Evolutionary conservation across 2,113 vertebrate species (phyloP), one percentile per base, ranked within the genome.

Genomic region (Ciconia stormi): DNA sequence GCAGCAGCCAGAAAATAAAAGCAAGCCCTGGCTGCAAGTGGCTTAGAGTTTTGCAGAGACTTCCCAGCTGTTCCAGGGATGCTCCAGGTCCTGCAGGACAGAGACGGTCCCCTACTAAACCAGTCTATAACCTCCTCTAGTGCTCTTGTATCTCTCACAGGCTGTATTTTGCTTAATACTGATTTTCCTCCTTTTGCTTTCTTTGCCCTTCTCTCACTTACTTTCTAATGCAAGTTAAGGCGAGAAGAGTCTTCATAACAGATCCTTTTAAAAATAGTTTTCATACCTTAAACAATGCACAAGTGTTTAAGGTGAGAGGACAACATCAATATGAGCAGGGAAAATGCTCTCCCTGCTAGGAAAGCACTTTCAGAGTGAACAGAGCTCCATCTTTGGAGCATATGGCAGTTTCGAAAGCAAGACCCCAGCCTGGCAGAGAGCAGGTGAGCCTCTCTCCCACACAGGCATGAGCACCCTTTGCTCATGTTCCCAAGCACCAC

Each of bases 391-490:
- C 71, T 22, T 8, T 16, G 15, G 58, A 71, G 52, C 71, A 34
- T 5, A 14, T 0, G 0, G 5, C 34, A 7, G 10, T 11, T 55
- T 1, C 22, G 53, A 85, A 26, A 70, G 66, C 52, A 17, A 16
- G 26, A n/a, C 13, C 40, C 6, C 67, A 52, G 91, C 36, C 78
- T 20, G 56, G 25, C 16, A 62, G n/a, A 42, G 49, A 50, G 69
- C 50, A 55, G 50, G 34, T 0, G 1, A 89, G 84, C 72, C 18
- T 22, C 30, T 14, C 73, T 42, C 53, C 66, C 12, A 1, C 20
- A 4, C 32, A 3, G 27, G 26, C 12, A 50, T 0, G 0, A 67
- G 67, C 62, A 46, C 2, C 53, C 49, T 55, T 10, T 49, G 67
- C 90, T 63, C 29, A 1, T 2, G n/a, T 20, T 19, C 63, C 58